A percentile compares a stretch with the other conserved stretches of the same genome.
These are phyloP conservation scores for Hyperoplus lanceolatus DNA, from an alignment of 2,797 vertebrate genomes.

Conservation along the genomic window DNA sequence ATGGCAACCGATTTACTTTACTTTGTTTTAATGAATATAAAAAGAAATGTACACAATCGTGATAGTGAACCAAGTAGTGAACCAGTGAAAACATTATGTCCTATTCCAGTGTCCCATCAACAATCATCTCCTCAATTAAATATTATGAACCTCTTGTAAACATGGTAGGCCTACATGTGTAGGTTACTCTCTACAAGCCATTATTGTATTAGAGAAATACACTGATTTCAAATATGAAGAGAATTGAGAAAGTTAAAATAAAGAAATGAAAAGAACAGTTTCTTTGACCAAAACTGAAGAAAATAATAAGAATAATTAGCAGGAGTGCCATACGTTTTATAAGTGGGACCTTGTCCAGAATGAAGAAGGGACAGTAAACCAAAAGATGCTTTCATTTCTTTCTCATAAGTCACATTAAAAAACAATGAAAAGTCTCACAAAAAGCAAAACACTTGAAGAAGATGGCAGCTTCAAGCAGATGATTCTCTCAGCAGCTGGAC, in stretches of 20 bases:
- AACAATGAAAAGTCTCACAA: conserved; percentile 30
- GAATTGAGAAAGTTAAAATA: conserved; percentile 34
- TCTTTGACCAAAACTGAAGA: conserved; percentile 26
- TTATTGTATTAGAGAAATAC: conserved; percentile 34
- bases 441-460: conserved; percentile 40
- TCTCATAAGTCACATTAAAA: conserved; percentile 21
- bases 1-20: conserved; percentile 31
- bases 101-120: conserved; percentile 63
- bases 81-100: conserved; percentile 54
- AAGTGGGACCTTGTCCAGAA: conserved; percentile 15
- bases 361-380: conserved; percentile 28
- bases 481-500: conserved; percentile 50
- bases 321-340: conserved; percentile 12
- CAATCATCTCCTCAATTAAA: conserved; percentile 57
- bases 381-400: conserved; percentile 45
- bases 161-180: conserved; percentile 22
- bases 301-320: conserved; percentile 16
- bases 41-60: conserved; percentile 68
- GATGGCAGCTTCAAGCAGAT: conserved; percentile 52
- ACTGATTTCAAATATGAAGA: conserved; percentile 33
- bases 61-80: conserved; percentile 52
- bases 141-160: conserved; percentile 60
- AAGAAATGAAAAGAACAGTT: neutral
- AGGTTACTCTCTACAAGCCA: conserved; percentile 47
- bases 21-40: conserved; percentile 77